Evolutionary conservation across 2,797 vertebrate species (phyloP).

Genomic region (Labroides dimidiatus): DNA sequence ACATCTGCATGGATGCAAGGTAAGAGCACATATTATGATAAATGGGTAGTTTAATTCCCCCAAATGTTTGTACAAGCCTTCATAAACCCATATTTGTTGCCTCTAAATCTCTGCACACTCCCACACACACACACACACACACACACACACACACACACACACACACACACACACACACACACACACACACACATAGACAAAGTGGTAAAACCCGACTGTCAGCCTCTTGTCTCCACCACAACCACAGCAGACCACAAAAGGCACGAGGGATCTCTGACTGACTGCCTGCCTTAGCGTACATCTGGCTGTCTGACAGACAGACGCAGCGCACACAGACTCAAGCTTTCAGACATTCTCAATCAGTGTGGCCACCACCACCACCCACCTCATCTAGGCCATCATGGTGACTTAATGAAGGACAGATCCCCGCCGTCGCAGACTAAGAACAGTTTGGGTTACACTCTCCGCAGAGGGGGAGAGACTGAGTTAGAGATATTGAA

Average conservation of each 20-base stretch:
- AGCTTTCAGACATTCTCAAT: constrained; percentile 60
- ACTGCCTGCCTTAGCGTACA: constrained; percentile 25
- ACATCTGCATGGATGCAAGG: neutral
- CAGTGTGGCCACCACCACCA: constrained; percentile 57
- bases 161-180: constrained; percentile 14
- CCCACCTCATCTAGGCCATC: constrained; percentile 67
- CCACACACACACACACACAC: constrained; percentile 16
- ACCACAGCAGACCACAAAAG: constrained; percentile 61
- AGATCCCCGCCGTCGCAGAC: constrained; percentile 59
- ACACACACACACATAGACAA: constrained; percentile 10
- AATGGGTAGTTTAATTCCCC: constrained; percentile 9
- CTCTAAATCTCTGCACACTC: constrained; percentile 26
- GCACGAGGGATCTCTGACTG: constrained; percentile 48
- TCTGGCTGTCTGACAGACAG: constrained; percentile 49
- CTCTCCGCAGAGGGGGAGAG: constrained; percentile 44
- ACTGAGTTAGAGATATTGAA: constrained; percentile 56
- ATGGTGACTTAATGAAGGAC: constrained; percentile 74
- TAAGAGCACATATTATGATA: constrained; percentile 4
- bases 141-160: constrained; percentile 9
- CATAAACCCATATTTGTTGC: constrained; percentile 22
- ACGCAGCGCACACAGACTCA: constrained; percentile 1
- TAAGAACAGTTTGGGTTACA: constrained; percentile 53
- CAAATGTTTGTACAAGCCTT: constrained; percentile 21
- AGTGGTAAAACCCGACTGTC: constrained; percentile 59
- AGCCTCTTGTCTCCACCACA: constrained; percentile 64